Conservation (phyloP, 2,113 vertebrate genomes). For the Tor tambroides region DNA sequence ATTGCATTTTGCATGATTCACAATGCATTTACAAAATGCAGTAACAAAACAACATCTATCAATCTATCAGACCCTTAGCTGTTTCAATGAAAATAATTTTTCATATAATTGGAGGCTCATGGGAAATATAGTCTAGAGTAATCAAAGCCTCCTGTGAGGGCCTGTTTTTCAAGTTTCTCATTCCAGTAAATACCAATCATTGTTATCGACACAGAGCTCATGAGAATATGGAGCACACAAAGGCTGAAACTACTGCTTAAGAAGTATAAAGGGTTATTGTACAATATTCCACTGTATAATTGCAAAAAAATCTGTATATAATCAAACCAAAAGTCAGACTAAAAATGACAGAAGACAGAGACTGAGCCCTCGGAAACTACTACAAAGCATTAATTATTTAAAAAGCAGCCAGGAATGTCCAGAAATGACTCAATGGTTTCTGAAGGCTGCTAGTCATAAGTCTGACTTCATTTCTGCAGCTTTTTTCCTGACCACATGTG, state of each 20-base stretch:
- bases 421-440: slow-evolving; percentile 10
- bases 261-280: too few species aligned
- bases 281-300: too few species aligned
- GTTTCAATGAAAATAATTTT: too few species aligned
- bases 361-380: neutral
- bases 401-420: slow-evolving; percentile 4
- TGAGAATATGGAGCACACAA: neutral
- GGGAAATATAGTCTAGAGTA: neutral
- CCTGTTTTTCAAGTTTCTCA: slow-evolving; percentile 15
- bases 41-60: neutral
- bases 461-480: slow-evolving; percentile 10
- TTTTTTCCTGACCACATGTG: neutral
- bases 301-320: neutral
- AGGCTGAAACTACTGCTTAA: neutral
- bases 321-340: neutral
- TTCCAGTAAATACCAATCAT: slow-evolving; percentile 4
- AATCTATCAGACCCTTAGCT: neutral
- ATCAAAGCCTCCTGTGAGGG: neutral
- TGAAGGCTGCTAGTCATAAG: slow-evolving; percentile 1
- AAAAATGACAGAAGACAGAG: neutral
- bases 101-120: neutral
- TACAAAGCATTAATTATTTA: slow-evolving; percentile 26
- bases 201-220: neutral
- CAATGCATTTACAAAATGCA: neutral
- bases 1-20: neutral